Conservation (phyloP, 2,888 invertebrate genomes). For the Enchytraeus crypticus region DNA sequence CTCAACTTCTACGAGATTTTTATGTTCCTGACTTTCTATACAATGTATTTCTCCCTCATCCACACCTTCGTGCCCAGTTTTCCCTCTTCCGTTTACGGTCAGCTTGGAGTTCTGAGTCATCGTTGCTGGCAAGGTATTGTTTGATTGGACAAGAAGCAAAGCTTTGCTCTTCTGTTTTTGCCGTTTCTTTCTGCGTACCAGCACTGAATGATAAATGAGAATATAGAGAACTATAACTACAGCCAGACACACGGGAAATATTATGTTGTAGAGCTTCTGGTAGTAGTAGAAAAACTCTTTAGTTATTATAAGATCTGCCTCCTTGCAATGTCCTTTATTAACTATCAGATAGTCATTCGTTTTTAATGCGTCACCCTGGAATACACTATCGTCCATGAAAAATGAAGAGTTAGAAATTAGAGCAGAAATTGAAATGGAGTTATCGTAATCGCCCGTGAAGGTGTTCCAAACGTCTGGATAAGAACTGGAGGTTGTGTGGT, state of each 20-base stretch:
- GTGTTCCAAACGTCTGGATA: too few species aligned
- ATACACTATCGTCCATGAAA: too few species aligned
- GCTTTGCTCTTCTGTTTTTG: conserved; percentile 20
- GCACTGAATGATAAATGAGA: conserved; percentile 41
- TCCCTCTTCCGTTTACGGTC: background rate
- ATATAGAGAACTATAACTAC: conserved; percentile 42
- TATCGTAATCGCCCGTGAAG: too few species aligned
- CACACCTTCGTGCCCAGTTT: too few species aligned
- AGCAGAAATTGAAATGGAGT: too few species aligned
- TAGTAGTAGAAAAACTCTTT: conserved; percentile 30
- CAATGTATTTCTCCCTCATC: too few species aligned
- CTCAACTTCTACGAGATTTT: too few species aligned
- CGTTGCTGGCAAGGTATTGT: too few species aligned
- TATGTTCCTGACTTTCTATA: too few species aligned
- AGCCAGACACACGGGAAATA: conserved; percentile 41
- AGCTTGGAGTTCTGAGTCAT: background rate
- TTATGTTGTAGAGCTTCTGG: conserved; percentile 40
- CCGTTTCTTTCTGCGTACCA: conserved; percentile 13
- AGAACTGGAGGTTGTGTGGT: background rate
- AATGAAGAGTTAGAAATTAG: too few species aligned
- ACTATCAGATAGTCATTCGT: background rate
- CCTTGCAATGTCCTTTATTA: conserved; percentile 31
- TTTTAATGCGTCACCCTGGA: too few species aligned
- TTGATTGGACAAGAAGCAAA: conserved; percentile 7
- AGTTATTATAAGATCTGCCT: conserved; percentile 28